These are phyloP conservation scores for Heliconius sara DNA, from an alignment of 2,888 invertebrate genomes.

Conservation along the genomic window DNA sequence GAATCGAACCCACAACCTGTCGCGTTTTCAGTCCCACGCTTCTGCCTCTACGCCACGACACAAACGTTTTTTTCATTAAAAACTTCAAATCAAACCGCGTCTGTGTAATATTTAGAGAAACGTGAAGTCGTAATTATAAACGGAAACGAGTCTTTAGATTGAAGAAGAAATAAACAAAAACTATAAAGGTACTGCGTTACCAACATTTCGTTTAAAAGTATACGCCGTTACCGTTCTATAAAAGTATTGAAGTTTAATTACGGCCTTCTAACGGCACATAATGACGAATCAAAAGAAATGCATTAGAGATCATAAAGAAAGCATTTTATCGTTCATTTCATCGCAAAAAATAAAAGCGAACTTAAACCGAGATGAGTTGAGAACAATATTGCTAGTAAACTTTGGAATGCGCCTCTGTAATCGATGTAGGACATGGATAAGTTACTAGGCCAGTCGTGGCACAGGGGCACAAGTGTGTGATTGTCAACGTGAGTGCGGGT, in stretches of 20 bases:
- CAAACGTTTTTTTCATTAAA: background rate
- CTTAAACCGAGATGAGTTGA: slow-evolving; percentile 24
- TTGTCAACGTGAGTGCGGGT: too few species aligned
- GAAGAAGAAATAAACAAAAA: slow-evolving; percentile 16
- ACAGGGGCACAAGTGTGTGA: too few species aligned
- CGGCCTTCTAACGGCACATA: slow-evolving; percentile 19
- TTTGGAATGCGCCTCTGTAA: background rate
- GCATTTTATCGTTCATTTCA: slow-evolving; percentile 29
- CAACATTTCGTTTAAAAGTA: slow-evolving; percentile 6
- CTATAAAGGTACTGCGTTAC: slow-evolving; percentile 14
- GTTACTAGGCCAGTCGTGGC: too few species aligned
- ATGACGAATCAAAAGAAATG: slow-evolving; percentile 27
- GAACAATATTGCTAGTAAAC: slow-evolving; percentile 24
- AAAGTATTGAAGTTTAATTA: slow-evolving; percentile 23
- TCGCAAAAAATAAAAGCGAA: slow-evolving; percentile 18
- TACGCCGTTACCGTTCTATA: slow-evolving; percentile 8
- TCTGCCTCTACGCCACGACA: too few species aligned
- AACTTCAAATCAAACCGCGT: background rate
- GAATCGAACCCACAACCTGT: too few species aligned
- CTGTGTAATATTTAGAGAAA: background rate
- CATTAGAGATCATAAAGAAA: slow-evolving; percentile 33
- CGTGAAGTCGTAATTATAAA: background rate
- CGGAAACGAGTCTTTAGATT: background rate
- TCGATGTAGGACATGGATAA: too few species aligned
- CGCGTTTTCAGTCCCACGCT: too few species aligned